These are phyloP conservation scores for Fragum fragum DNA, from an alignment of 2,888 invertebrate species.

Conservation along the genomic window DNA sequence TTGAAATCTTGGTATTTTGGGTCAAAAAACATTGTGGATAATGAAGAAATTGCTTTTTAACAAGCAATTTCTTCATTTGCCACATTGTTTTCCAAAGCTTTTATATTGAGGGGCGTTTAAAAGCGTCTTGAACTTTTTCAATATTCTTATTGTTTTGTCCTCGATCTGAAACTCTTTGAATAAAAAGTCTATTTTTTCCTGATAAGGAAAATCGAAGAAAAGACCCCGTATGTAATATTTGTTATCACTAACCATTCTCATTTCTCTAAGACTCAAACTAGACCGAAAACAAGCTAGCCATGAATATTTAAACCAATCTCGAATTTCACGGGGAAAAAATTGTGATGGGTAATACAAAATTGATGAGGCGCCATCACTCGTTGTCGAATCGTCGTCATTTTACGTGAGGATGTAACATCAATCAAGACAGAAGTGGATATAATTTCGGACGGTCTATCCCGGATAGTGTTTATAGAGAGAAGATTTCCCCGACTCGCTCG, in stretches of 20 bases:
- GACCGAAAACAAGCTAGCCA: conserved; percentile 21
- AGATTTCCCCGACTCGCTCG: conserved; percentile 22
- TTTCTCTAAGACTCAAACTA: not conserved
- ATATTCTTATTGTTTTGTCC: too few relatives aligned
- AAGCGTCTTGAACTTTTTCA: too few relatives aligned
- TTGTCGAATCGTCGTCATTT: conserved; percentile 51
- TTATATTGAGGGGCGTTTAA: too few relatives aligned
- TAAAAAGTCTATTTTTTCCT: too few relatives aligned
- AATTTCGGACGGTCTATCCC: conserved; percentile 61
- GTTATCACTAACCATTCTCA: not conserved
- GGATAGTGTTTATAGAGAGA: conserved; percentile 44
- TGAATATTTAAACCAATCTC: conserved; percentile 62
- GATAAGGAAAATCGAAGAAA: too few relatives aligned
- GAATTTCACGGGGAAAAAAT: conserved; percentile 47
- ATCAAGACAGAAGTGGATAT: conserved; percentile 59
- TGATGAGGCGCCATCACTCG: conserved; percentile 54
- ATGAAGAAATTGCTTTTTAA: too few relatives aligned
- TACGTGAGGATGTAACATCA: conserved; percentile 53
- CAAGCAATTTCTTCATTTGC: too few relatives aligned
- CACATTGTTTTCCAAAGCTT: too few relatives aligned
- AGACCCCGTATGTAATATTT: not conserved
- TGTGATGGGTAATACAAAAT: conserved; percentile 57
- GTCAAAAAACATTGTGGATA: too few relatives aligned
- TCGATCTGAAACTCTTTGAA: too few relatives aligned
- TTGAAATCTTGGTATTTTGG: too few relatives aligned